A percentile compares a stretch with the other conserved stretches of the same genome.
These are phyloP conservation scores for Regulus satrapa DNA, from an alignment of 2,113 vertebrate genomes.

Conservation along the genomic window DNA sequence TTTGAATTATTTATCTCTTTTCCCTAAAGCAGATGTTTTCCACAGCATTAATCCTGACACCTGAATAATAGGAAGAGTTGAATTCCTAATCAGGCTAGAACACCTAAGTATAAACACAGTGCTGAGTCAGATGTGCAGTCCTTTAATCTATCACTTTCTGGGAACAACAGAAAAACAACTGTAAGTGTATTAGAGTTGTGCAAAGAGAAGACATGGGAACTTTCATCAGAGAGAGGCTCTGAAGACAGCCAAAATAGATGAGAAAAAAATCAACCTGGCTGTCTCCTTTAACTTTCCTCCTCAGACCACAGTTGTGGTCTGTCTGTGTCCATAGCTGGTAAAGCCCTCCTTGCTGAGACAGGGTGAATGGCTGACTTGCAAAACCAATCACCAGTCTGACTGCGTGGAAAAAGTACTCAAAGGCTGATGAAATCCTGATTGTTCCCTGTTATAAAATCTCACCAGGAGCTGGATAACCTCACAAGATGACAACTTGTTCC, in stretches of 20 bases:
- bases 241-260: background rate
- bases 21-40: background rate
- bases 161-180: background rate
- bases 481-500: background rate
- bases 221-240: background rate
- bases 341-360: background rate
- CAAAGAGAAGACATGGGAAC: background rate
- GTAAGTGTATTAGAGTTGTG: background rate
- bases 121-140: background rate
- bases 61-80: background rate
- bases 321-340: background rate
- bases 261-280: background rate
- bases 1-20: slow-evolving; percentile 3
- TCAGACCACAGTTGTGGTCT: background rate
- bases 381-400: background rate
- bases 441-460: background rate
- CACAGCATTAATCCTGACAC: background rate
- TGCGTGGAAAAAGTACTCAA: background rate
- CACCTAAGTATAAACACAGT: background rate
- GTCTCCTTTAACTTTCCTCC: background rate
- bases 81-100: slow-evolving; percentile 1
- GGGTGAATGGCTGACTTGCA: background rate
- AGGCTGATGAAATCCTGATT: background rate
- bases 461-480: background rate
- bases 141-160: background rate